A percentile compares a stretch with the other conserved stretches of the same genome.
Evolutionary conservation across 2,113 vertebrate species (phyloP).

Genomic region (Ranitomeya imitator): DNA sequence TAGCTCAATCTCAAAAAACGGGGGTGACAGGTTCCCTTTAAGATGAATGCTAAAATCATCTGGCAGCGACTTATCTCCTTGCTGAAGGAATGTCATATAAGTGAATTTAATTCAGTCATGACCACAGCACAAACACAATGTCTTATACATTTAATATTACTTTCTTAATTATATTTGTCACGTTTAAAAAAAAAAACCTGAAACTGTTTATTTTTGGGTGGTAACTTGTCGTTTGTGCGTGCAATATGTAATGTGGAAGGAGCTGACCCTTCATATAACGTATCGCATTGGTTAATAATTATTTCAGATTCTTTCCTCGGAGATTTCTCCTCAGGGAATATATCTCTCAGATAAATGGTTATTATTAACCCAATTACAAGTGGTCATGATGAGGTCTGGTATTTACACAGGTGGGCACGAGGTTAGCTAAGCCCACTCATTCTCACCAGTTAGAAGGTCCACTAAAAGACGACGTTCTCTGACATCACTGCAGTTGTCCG

Average conservation of each 20-base stretch:
- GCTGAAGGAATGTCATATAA: no score
- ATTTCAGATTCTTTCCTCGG: not conserved
- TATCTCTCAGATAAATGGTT: not conserved
- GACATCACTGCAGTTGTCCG: slow-evolving; percentile 26
- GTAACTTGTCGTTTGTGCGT: not conserved
- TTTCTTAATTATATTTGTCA: not conserved
- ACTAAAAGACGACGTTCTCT: slow-evolving; percentile 7
- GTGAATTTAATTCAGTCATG: not conserved
- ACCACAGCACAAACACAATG: not conserved
- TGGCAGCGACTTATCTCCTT: no score
- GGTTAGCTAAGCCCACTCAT: slow-evolving; percentile 14
- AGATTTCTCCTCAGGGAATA: not conserved
- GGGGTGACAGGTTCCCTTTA: no score
- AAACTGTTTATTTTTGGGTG: not conserved
- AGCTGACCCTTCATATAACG: not conserved
- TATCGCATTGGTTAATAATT: not conserved
- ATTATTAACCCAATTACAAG: slow-evolving; percentile 26
- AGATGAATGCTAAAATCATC: no score
- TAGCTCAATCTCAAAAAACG: no score
- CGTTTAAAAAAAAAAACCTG: not conserved
- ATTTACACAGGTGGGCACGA: slow-evolving; percentile 37
- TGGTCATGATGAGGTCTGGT: slow-evolving; percentile 2
- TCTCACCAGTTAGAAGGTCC: slow-evolving; percentile 8
- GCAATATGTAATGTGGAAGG: not conserved
- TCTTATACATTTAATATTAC: not conserved